phyloP scores from a whole-genome alignment of 1,140 invertebrate genomes.

The Drosophila pectinifera region DNA sequence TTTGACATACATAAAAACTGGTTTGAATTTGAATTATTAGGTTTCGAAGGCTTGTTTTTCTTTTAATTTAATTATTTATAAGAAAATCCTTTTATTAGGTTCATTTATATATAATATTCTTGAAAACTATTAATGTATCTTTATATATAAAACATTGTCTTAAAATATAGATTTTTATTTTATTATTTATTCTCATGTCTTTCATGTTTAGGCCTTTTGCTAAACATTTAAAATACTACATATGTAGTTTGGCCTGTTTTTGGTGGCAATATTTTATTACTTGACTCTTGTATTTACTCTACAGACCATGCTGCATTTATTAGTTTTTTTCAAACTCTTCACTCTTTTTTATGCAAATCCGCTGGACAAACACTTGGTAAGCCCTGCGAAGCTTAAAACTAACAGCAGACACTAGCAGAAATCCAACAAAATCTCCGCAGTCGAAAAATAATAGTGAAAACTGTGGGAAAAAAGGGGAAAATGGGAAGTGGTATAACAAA shows the following conservation, averaged over 20 bases:
- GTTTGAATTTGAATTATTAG: neutral
- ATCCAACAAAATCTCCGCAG: slow-evolving; percentile 12
- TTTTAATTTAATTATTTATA: neutral
- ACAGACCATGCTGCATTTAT: slow-evolving; percentile 16
- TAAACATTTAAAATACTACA: neutral
- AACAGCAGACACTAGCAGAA: slow-evolving; percentile 23
- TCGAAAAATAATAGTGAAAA: slow-evolving; percentile 18
- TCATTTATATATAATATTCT: no score
- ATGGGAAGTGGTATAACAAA: slow-evolving; percentile 45
- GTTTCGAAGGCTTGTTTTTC: neutral
- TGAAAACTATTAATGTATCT: neutral
- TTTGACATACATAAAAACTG: neutral
- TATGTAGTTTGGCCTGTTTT: neutral
- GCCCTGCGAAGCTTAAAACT: slow-evolving; percentile 46
- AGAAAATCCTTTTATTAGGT: neutral
- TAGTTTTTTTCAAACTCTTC: slow-evolving; percentile 11
- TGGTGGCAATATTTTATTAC: neutral
- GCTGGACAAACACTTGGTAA: slow-evolving; percentile 48
- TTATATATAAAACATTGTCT: neutral
- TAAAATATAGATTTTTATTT: neutral
- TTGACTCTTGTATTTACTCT: slow-evolving; percentile 15
- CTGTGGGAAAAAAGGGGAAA: slow-evolving; percentile 25
- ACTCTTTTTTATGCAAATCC: slow-evolving; percentile 31
- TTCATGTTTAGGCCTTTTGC: neutral
- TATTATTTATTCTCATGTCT: neutral